A percentile compares a stretch with the other conserved stretches of the same genome.
Conservation (phyloP, 2,113 vertebrate species). For the Salvelinus sp. region DNA sequence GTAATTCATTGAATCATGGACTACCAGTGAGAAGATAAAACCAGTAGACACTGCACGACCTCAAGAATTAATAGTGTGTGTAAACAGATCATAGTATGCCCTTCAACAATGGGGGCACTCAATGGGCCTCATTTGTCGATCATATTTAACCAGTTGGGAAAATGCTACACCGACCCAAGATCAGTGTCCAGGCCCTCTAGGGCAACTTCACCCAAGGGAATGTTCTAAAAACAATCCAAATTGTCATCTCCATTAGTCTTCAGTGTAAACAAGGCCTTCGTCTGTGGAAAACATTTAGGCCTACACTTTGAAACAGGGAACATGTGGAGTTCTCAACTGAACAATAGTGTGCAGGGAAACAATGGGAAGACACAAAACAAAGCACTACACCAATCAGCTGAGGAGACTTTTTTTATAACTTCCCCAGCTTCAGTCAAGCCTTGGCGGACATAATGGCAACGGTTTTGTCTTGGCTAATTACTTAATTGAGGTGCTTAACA, state of each 20-base stretch:
- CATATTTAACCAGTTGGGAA: no score
- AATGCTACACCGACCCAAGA: no score
- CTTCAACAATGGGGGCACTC: no score
- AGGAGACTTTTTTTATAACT: not conserved
- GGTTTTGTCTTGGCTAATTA: conserved; percentile 54
- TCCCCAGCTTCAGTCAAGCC: not conserved
- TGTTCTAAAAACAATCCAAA: not conserved
- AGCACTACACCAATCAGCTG: not conserved
- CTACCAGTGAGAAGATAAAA: no score
- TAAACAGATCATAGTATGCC: no score
- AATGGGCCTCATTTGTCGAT: no score
- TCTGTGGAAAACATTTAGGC: not conserved
- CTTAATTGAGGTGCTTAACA: conserved; percentile 63
- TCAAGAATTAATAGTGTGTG: no score
- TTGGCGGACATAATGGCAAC: conserved; percentile 7
- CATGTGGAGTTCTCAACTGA: not conserved
- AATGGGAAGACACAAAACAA: not conserved
- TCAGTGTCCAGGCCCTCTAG: no score
- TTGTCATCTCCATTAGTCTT: not conserved
- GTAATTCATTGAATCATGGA: no score
- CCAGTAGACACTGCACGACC: no score
- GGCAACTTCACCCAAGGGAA: not conserved
- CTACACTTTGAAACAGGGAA: not conserved
- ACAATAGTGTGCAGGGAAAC: not conserved
- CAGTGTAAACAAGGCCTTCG: not conserved